Evolutionary conservation across 2,113 vertebrate genomes (phyloP).

Genomic region (Drymodes brunneopygia): DNA sequence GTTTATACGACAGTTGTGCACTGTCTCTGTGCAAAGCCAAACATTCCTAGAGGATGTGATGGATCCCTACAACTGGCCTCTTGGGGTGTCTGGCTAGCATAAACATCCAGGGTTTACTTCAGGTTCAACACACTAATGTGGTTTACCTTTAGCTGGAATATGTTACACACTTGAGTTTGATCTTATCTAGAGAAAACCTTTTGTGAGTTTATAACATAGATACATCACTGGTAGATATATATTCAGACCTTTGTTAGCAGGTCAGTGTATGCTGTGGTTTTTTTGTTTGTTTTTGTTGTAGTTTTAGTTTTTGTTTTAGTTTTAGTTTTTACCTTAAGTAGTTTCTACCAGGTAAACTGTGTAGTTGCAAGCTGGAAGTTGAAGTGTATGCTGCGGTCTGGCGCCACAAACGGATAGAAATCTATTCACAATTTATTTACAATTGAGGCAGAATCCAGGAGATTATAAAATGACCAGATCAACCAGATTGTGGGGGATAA

Average conservation of each 20-base stretch:
- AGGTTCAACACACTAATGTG: not conserved
- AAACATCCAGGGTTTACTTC: not conserved
- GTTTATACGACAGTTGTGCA: not conserved
- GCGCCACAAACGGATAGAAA: not conserved
- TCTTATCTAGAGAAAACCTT: not conserved
- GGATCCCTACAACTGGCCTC: not conserved
- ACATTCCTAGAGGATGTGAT: not conserved
- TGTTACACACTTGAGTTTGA: not conserved
- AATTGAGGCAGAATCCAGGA: not conserved
- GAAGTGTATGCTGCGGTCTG: not conserved
- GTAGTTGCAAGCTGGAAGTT: not conserved
- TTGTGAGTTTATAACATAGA: not conserved
- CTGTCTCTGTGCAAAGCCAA: not conserved
- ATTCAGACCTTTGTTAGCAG: not conserved
- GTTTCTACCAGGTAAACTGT: not conserved
- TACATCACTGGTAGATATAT: not conserved
- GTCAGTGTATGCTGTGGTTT: not conserved
- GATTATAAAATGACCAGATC: not conserved
- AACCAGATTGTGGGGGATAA: not conserved
- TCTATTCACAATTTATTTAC: not conserved
- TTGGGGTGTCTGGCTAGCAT: not conserved
- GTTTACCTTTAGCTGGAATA: not conserved
- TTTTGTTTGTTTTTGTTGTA: not conserved
- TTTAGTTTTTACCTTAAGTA: not conserved
- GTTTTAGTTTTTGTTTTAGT: not conserved